Conservation (phyloP, 2,797 vertebrate genomes). For the Manis crassicaudata region DNA sequence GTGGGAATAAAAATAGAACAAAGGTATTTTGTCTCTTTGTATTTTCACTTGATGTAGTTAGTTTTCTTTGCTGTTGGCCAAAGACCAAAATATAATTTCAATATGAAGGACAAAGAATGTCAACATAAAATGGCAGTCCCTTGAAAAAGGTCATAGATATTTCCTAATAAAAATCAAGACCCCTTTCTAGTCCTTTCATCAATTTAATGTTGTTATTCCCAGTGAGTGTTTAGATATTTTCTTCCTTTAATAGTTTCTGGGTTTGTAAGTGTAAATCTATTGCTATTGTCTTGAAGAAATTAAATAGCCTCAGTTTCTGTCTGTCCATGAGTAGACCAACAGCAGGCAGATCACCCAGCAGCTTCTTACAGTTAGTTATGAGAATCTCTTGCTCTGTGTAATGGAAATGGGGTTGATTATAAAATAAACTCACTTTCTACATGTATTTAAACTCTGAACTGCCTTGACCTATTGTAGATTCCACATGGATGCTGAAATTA, state of each 20-base stretch:
- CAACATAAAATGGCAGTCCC: not conserved
- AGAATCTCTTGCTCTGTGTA: conserved; percentile 5
- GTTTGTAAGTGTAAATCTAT: not conserved
- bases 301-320: not conserved
- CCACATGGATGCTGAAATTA: not conserved
- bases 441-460: not conserved
- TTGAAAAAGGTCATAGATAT: not conserved
- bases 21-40: not conserved
- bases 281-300: not conserved
- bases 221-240: not conserved
- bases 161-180: not conserved
- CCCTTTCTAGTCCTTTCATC: not conserved
- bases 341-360: not conserved
- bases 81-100: conserved; percentile 30
- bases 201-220: conserved; percentile 10
- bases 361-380: not conserved
- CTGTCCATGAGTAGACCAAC: not conserved
- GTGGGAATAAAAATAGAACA: conserved; percentile 32
- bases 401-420: not conserved
- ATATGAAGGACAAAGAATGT: not conserved
- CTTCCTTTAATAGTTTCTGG: not conserved
- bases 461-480: not conserved
- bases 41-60: not conserved
- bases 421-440: conserved; percentile 19
- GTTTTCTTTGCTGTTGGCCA: not conserved